Conservation (phyloP, 64 coral and sea anemone genomes). For the Porites lutea region DNA sequence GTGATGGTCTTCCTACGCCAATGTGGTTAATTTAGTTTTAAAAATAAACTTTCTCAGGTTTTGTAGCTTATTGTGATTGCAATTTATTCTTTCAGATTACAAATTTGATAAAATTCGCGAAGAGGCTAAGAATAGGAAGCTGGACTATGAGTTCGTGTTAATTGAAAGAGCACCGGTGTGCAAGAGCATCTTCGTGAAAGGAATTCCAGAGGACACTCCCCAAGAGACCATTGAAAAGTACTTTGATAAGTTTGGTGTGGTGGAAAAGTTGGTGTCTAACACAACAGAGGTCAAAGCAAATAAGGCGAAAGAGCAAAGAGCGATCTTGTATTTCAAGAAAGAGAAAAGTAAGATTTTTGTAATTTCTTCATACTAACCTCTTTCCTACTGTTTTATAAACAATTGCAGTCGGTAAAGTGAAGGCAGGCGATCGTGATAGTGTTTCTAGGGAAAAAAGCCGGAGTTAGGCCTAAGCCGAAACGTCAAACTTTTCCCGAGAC, state of each 20-base stretch:
- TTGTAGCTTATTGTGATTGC: neutral
- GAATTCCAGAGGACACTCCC: neutral
- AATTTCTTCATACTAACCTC: too few relatives aligned
- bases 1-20: too few relatives aligned
- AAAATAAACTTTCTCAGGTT: too few relatives aligned
- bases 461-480: too few relatives aligned
- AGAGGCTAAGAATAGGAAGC: neutral
- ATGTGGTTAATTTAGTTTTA: too few relatives aligned
- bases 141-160: neutral
- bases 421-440: too few relatives aligned
- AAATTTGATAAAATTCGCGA: neutral
- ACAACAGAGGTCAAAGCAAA: neutral
- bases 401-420: too few relatives aligned
- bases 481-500: too few relatives aligned
- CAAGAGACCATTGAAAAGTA: neutral
- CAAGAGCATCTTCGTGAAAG: slow-evolving; percentile 4
- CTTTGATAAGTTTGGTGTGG: slow-evolving; percentile 10
- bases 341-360: neutral
- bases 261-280: neutral
- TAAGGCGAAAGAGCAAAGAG: neutral
- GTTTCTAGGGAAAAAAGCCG: too few relatives aligned
- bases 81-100: neutral
- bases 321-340: neutral
- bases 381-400: too few relatives aligned
- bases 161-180: slow-evolving; percentile 22